Base-by-base conservation (phyloP, 1,140 invertebrate species). In the Asbolus verrucosus region DNA sequence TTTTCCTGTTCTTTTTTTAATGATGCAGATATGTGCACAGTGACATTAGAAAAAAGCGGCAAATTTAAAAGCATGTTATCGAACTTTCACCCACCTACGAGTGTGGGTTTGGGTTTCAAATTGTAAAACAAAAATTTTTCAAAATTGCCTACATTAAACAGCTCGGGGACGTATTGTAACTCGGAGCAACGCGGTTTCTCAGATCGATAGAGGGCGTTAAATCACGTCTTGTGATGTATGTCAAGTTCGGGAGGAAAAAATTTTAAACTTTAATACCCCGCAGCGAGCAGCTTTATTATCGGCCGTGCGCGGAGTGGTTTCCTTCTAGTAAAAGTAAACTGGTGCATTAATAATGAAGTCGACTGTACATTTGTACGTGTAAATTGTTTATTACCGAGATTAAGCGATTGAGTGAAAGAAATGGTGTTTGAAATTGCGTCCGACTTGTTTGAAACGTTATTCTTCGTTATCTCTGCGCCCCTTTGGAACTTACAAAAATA, bases 401-500 rank as follows among this genome's bases (percentile, higher is more conserved):
- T 54, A 54, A 27, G 21, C 27, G 19, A 54, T 27, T 24, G 19
- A 24, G 46, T 54, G 46, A 54, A 54, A 54, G 21, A 54, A 54
- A 54, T 27, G 46, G 46, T 1, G 19, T n/a, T 6, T 13, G 21
- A 14, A 54, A 54, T 54, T 21, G 46, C 46, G 21, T 27, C 21
- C n/a, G 46, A 54, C 46, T 54, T 54, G 46, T 54, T 27, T 27
- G 46, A 54, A 54, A 16, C 46, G 46, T 54, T 27, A 27, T 27
- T 54, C 46, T 54, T 54, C 46, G 46, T 54, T 54, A 54, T 54
- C 46, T 54, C 27, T 14, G 13, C 46, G 14, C 46, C 21, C 46
- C 46, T 54, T 8, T 41, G 61, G 41, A 63, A 63, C 33, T 63
- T 63, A 30, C 33, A 63, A 63, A 63, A 63, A 41, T 63, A 63